phyloP scores from a whole-genome alignment of 2,888 invertebrate genomes.

The Dicyrtoma fusca region DNA sequence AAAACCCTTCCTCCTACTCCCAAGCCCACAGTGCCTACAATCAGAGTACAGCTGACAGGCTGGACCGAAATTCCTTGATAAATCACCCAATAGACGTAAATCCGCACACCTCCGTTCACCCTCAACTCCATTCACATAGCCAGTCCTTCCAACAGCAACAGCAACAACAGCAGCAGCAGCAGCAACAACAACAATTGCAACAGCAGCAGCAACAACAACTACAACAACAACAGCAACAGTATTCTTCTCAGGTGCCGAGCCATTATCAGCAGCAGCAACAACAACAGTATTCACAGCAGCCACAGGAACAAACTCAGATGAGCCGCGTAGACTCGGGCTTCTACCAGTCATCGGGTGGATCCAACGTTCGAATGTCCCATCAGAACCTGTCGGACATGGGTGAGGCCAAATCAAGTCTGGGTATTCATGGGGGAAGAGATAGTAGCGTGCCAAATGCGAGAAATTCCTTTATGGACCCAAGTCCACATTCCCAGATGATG shows the following conservation, averaged over 20 bases:
- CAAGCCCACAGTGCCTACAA: conserved; percentile 38
- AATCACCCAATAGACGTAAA: conserved; percentile 49
- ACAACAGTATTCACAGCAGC: conserved; percentile 25
- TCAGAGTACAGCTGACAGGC: conserved; percentile 46
- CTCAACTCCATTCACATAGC: conserved; percentile 39
- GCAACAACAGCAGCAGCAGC: conserved; percentile 43
- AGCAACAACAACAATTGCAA: conserved; percentile 31
- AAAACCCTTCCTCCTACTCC: conserved; percentile 36
- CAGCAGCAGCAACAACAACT: conserved; percentile 32
- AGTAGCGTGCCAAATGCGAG: conserved; percentile 40
- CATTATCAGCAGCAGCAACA: conserved; percentile 17
- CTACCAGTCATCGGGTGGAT: neutral
- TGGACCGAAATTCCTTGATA: conserved; percentile 53
- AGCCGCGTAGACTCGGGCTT: too few relatives aligned
- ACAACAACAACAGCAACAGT: too few relatives aligned
- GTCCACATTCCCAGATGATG: conserved; percentile 52
- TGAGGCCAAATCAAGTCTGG: conserved; percentile 10
- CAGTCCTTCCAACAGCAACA: conserved; percentile 47
- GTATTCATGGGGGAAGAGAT: conserved; percentile 32
- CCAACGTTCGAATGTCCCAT: conserved; percentile 41
- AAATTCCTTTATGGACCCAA: conserved; percentile 53
- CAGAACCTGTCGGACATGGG: conserved; percentile 47
- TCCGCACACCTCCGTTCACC: conserved; percentile 42
- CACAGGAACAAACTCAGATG: too few relatives aligned
- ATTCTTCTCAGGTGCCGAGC: too few relatives aligned